These are phyloP conservation scores for Eristalis pertinax DNA, from an alignment of 2,888 invertebrate species.

Conservation along the genomic window DNA sequence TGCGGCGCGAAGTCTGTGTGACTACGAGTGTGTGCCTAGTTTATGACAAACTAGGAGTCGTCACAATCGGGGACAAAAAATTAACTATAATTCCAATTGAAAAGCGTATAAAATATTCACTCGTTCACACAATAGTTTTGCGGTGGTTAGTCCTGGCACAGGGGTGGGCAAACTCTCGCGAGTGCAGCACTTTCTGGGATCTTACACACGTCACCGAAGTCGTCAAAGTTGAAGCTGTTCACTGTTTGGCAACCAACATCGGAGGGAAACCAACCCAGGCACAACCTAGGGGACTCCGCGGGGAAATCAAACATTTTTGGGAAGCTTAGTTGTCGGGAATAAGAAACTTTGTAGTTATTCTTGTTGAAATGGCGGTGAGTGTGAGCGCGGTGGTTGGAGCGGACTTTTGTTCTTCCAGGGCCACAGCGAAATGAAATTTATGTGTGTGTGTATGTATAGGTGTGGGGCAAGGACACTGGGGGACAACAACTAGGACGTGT, in stretches of 20 bases:
- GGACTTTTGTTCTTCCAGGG: constrained; percentile 4
- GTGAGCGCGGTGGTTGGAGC: constrained; percentile 2
- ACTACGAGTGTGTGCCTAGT: not conserved
- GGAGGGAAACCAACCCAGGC: not conserved
- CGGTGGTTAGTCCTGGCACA: not conserved
- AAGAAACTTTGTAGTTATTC: constrained; percentile 67
- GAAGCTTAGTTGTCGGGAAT: constrained; percentile 63
- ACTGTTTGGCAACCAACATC: constrained; percentile 63
- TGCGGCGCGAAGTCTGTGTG: not conserved
- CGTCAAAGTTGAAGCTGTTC: constrained; percentile 61
- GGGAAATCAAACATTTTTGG: constrained; percentile 70
- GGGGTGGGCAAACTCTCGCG: constrained; percentile 39
- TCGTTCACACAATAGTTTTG: constrained; percentile 51
- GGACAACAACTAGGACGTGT: not conserved
- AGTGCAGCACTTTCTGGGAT: constrained; percentile 55
- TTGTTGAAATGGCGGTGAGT: not conserved
- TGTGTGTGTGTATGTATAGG: constrained; percentile 7
- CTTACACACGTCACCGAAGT: constrained; percentile 51
- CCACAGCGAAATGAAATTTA: constrained; percentile 64
- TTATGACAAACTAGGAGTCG: no score
- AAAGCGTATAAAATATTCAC: constrained; percentile 66
- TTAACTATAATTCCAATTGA: constrained; percentile 65
- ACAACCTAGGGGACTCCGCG: constrained; percentile 38
- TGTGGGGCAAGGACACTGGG: not conserved
- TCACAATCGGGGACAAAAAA: constrained; percentile 31